Percentiles rank a stretch among this genome's conserved stretches.
Evolutionary conservation across 2,888 invertebrate genomes (phyloP).

Genomic region (Andrena trimmerana): DNA sequence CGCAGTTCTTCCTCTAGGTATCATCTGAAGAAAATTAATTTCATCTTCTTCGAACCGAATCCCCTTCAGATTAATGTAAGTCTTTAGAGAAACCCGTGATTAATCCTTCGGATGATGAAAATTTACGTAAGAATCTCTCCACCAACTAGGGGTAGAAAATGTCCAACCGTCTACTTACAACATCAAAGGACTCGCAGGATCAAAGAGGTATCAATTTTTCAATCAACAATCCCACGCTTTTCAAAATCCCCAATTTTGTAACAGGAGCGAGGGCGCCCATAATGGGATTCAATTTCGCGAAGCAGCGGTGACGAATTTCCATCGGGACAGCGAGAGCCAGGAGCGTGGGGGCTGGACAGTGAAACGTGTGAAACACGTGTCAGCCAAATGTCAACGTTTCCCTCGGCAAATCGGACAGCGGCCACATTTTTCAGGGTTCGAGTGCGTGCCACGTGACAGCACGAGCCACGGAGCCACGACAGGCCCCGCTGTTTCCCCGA

Average conservation of each 20-base stretch:
- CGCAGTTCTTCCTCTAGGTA: background rate
- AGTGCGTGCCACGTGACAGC: constrained; percentile 53
- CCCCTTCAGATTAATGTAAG: too few relatives aligned
- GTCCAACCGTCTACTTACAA: too few relatives aligned
- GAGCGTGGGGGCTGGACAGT: background rate
- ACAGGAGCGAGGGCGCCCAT: background rate
- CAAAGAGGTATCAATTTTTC: too few relatives aligned
- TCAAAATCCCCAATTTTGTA: too few relatives aligned
- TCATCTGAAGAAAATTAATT: background rate
- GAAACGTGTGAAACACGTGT: constrained; percentile 75
- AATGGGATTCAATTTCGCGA: background rate
- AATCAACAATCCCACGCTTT: too few relatives aligned
- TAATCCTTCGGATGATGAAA: too few relatives aligned
- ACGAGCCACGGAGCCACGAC: constrained; percentile 26
- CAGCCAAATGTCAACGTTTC: constrained; percentile 75
- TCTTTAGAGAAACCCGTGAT: too few relatives aligned
- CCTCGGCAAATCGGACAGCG: constrained; percentile 40
- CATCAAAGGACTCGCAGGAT: too few relatives aligned
- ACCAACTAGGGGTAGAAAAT: too few relatives aligned
- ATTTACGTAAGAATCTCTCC: too few relatives aligned
- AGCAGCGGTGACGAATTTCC: background rate
- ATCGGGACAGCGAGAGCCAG: background rate
- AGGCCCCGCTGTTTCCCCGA: constrained; percentile 39
- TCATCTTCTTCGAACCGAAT: background rate
- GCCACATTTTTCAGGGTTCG: constrained; percentile 52